These are phyloP conservation scores for Drosophila engyochracea DNA, from an alignment of 2,888 invertebrate species.

Conservation along the genomic window DNA sequence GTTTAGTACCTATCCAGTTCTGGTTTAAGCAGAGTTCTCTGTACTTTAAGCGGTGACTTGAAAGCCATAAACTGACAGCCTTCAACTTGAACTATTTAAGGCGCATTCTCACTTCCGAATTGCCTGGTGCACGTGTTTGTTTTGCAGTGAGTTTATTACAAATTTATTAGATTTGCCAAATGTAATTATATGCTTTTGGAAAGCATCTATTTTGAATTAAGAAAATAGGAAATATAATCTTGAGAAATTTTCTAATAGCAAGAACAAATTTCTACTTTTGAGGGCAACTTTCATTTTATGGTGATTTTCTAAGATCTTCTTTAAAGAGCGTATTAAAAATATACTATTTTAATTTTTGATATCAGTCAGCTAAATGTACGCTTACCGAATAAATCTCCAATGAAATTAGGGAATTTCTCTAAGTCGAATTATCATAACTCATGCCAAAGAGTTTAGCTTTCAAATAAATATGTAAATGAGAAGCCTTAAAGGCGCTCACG, in stretches of 20 bases:
- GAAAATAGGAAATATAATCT: background rate
- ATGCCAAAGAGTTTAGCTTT: no score
- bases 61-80: slow-evolving; percentile 9
- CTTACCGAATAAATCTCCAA: no score
- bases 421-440: no score
- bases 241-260: background rate
- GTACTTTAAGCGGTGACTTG: slow-evolving; percentile 46
- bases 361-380: background rate
- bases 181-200: slow-evolving; percentile 59
- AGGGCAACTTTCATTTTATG: background rate
- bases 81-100: slow-evolving; percentile 50
- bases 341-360: background rate
- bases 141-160: slow-evolving; percentile 62
- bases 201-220: slow-evolving; percentile 5
- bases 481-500: no score
- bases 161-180: slow-evolving; percentile 71
- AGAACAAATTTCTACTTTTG: fast-evolving
- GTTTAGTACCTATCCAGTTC: slow-evolving; percentile 4
- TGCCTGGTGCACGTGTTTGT: slow-evolving; percentile 18
- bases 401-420: no score
- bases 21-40: slow-evolving; percentile 37
- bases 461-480: no score
- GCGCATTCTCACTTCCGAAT: slow-evolving; percentile 33
- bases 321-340: background rate
- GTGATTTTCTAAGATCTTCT: background rate